Evolutionary conservation across 2,797 vertebrate species (phyloP).

Genomic region (Cottoperca gobio): DNA sequence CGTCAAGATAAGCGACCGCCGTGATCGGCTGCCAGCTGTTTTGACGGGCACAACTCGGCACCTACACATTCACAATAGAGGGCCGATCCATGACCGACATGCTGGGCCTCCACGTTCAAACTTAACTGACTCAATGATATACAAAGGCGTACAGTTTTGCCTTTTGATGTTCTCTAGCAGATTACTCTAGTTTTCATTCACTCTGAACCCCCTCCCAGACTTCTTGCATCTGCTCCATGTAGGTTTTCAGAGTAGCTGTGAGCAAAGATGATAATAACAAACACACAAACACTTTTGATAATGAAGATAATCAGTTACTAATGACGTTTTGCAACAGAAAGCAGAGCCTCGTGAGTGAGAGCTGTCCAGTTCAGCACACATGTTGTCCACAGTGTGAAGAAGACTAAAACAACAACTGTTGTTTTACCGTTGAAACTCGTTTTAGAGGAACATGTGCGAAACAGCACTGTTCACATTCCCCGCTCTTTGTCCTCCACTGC

Average conservation of each 20-base stretch:
- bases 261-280: constrained; percentile 40
- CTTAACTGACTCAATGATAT: constrained; percentile 7
- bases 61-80: constrained; percentile 34
- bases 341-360: constrained; percentile 44
- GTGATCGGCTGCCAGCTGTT: constrained; percentile 54
- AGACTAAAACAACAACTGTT: constrained; percentile 21
- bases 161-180: constrained; percentile 23
- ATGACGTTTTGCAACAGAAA: constrained; percentile 67
- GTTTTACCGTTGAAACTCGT: constrained; percentile 29
- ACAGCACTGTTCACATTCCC: not conserved
- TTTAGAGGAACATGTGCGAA: not conserved
- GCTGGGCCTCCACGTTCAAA: constrained; percentile 31
- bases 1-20: constrained; percentile 31
- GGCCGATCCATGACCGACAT: not conserved
- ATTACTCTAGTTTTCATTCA: not conserved
- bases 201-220: not conserved
- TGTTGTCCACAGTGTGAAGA: constrained; percentile 38
- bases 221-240: not conserved
- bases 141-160: not conserved
- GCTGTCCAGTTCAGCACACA: constrained; percentile 60
- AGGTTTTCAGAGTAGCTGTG: constrained; percentile 16
- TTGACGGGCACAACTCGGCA: constrained; percentile 57
- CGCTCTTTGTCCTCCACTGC: not conserved
- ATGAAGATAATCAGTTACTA: constrained; percentile 67
- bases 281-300: constrained; percentile 28